Base-by-base conservation (phyloP, 2,797 vertebrate species). In the Linurgus olivaceus region DNA sequence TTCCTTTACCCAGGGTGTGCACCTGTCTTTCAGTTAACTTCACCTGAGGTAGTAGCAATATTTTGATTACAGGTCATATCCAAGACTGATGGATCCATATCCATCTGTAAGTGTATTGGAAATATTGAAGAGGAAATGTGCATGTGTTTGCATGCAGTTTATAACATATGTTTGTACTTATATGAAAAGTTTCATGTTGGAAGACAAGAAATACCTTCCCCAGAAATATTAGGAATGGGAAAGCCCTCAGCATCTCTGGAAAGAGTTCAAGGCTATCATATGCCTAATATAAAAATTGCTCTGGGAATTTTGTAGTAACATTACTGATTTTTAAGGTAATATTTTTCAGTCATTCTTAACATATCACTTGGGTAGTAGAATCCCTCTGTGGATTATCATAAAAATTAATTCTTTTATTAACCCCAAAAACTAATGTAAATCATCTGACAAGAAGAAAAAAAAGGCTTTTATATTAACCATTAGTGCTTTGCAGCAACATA, bases 321-420 rank as follows among this genome's bases (percentile, higher is more conserved):
- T 58, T 35, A 51, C 17, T 81, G 62, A 65, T 77, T 86, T 94
- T 93, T 73, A 84, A 95, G 66, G 65, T 80, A 92, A 57, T 78
- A 67, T 29, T 74, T 91, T 94, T 89, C 44, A 78, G 40, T 84
- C 10, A 42, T 93, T 96, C 76, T 77, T 70, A 82, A 57, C 25
- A 15, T 86, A 85, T 48, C n/a, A 21, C 37, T 95, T 86, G 76
- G n/a, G 44, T 85, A 61, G 47, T 48, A 86, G 38, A 76, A 54
- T 61, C 58, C 70, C 35, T 86, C 54, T 90, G 54, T 87, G 76
- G 71, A 78, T 94, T 80, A 88, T 73, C 12, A 78, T 76, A 57
- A 88, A 81, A 92, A 91, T 59, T 48, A 92, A 77, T 93, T 90
- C 2, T 86, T 80, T 83, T 90, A 85, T 61, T 96, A 89, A 40